Evolutionary conservation across 2,888 invertebrate species (phyloP).

Genomic region (Esperia sulphurella): DNA sequence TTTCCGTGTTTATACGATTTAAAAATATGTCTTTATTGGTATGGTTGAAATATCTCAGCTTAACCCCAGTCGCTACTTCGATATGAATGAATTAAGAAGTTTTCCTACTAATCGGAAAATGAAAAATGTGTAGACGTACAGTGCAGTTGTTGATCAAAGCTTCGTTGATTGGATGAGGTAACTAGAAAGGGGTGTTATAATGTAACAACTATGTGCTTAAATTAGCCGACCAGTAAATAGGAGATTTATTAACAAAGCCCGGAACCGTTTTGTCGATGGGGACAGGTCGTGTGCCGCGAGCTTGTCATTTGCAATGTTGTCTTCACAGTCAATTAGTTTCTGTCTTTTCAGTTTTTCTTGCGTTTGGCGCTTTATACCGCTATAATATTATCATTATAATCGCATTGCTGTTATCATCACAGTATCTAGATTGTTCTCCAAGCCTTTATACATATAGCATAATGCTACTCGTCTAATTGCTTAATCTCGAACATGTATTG

Average conservation of each 20-base stretch:
- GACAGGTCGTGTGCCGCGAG: background rate
- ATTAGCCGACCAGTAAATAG: background rate
- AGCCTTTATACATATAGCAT: no score
- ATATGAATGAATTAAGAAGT: no score
- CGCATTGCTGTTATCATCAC: no score
- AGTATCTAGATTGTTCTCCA: no score
- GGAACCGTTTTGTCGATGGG: background rate
- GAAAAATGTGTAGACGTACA: background rate
- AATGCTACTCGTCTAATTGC: no score
- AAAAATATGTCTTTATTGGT: no score
- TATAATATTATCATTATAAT: no score
- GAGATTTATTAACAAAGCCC: background rate
- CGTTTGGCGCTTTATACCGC: background rate
- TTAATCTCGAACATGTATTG: no score
- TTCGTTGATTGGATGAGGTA: background rate
- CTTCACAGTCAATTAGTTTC: background rate
- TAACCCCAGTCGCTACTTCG: no score
- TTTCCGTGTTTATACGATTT: no score
- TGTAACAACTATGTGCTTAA: background rate
- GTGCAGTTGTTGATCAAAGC: background rate
- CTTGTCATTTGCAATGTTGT: background rate
- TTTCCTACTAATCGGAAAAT: background rate
- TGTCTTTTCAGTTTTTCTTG: background rate
- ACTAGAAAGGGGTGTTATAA: background rate
- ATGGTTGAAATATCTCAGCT: no score